phyloP scores from a whole-genome alignment of 2,113 vertebrate species.

The Bostrychus sinensis region DNA sequence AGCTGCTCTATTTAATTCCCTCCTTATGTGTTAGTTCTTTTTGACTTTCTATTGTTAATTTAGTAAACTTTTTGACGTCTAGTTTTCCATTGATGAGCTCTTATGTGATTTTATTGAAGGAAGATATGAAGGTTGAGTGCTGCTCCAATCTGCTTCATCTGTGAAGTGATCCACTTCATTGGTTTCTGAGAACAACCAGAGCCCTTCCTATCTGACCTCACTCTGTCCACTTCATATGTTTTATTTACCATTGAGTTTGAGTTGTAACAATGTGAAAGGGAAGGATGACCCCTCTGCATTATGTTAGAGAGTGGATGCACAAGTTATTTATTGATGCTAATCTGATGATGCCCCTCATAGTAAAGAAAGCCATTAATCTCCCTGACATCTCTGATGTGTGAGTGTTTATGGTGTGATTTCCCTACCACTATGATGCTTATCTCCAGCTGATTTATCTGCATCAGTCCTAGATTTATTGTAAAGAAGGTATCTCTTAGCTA shows the following conservation, averaged over 20 bases:
- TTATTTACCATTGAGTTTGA: not conserved
- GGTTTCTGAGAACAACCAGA: too few relatives aligned
- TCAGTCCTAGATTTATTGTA: too few relatives aligned
- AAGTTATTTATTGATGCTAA: constrained; percentile 1
- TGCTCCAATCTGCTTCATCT: not conserved
- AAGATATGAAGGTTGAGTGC: not conserved
- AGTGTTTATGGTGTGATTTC: not conserved
- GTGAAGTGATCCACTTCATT: too few relatives aligned
- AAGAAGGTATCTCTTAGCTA: too few relatives aligned
- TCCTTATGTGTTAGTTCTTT: too few relatives aligned
- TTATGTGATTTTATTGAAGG: not conserved
- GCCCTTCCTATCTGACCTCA: not conserved
- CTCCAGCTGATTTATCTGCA: not conserved
- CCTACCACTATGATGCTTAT: not conserved
- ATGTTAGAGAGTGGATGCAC: not conserved
- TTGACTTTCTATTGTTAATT: too few relatives aligned
- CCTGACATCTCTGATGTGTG: constrained; percentile 3
- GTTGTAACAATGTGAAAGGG: not conserved
- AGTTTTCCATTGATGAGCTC: not conserved
- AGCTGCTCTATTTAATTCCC: too few relatives aligned
- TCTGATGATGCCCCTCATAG: not conserved
- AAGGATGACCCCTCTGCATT: not conserved
- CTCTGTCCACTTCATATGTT: not conserved
- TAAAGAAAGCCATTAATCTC: constrained; percentile 4
- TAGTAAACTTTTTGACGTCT: not conserved